Conservation (phyloP, 2,113 vertebrate genomes). For the Paramisgurnus dabryanus region DNA sequence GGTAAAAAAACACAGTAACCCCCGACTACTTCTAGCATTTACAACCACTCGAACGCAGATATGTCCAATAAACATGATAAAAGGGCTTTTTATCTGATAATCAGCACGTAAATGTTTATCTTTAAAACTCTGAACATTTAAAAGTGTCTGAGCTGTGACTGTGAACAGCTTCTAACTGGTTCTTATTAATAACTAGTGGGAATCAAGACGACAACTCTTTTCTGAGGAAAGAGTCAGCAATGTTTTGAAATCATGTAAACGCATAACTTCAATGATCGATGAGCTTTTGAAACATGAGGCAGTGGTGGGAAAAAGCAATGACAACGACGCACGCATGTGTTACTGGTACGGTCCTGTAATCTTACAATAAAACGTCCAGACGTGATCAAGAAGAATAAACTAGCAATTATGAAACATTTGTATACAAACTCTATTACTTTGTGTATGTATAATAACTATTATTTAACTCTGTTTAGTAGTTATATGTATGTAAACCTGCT, state of each 20-base stretch:
- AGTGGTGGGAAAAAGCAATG: background rate
- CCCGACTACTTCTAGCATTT: background rate
- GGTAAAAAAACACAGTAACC: slow-evolving; percentile 4
- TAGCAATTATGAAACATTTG: background rate
- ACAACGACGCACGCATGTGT: background rate
- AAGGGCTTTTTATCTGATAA: background rate
- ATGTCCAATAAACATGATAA: background rate
- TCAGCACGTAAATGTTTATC: slow-evolving; percentile 1
- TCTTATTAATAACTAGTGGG: background rate
- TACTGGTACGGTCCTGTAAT: background rate
- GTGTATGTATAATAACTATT: background rate
- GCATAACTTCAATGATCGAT: background rate
- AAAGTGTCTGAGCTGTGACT: background rate
- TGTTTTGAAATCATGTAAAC: slow-evolving; percentile 3
- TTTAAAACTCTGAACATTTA: background rate
- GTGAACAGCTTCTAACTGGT: background rate
- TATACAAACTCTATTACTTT: background rate
- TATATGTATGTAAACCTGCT: slow-evolving; percentile 1
- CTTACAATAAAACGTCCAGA: background rate
- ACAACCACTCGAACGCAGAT: background rate
- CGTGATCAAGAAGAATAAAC: background rate
- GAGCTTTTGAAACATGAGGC: slow-evolving; percentile 11
- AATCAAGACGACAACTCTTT: background rate
- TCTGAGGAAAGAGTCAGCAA: background rate
- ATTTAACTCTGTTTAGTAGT: background rate